Evolutionary conservation across 1,140 invertebrate genomes (phyloP), one percentile per base, ranked within the genome.

Genomic region (Gyrodactylus salaris): DNA sequence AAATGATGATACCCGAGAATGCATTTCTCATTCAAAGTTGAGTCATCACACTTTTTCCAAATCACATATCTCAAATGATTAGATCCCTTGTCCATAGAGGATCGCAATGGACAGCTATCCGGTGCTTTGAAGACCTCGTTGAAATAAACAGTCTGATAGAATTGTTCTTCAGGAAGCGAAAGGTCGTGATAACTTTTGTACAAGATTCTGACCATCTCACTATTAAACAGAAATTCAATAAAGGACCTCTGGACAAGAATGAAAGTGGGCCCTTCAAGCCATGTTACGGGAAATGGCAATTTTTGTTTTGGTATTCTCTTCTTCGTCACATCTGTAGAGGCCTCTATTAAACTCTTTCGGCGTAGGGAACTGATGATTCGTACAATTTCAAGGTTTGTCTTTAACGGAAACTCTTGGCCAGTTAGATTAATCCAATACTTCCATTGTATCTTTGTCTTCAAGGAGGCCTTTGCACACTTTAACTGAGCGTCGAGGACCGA

Each of bases 361-460:
- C 26, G 7, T 21, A 69, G 78, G 2, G 74, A 72, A 2, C 76
- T 76, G 7, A 79, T 74, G 26, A 79, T 78, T 71, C 77, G 75
- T 19, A 79, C 78, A 1, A 80, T 75, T 73, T 80, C 78, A 16
- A 72, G 68, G 75, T 79, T 79, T 0, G 78, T 78, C 74, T 75
- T 76, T 2, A 79, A 76, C 0, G 79, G 78, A 75, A 77, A 77
- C 25, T 75, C 76, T 25, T 75, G 75, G 7, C 76, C 75, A 16
- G 78, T 75, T 21, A 76, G 73, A 70, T 78, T 78, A 20, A 78
- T 25, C 0, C 77, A 70, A 71, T 78, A 78, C 26, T 76, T 76
- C 78, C 78, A 78, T 23, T 74, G 21, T 27, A 21, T 69, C 1
- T 54, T 54, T 16, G 34, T 16, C n/a, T 54, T 70, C 23, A 70